These are phyloP conservation scores for Phylloscopus collybita DNA, from an alignment of 2,797 vertebrate genomes.

Conservation along the genomic window DNA sequence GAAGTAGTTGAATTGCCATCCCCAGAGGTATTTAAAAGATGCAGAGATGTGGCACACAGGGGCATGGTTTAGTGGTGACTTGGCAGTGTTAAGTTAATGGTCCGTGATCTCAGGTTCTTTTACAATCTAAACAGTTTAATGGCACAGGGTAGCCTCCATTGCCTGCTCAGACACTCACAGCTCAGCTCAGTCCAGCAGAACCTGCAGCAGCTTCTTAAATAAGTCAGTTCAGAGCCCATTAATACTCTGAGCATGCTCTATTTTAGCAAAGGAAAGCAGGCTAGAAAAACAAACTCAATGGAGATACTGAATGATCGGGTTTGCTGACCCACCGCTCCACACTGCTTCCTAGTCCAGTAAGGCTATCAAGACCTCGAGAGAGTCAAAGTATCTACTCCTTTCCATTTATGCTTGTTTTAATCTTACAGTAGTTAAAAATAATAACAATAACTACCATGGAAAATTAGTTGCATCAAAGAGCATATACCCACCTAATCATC, in stretches of 20 bases:
- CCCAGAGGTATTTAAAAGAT: not conserved
- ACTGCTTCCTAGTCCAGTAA: not conserved
- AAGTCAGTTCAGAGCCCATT: not conserved
- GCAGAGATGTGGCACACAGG: not conserved
- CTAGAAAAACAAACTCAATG: not conserved
- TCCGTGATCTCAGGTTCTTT: not conserved
- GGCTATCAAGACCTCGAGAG: not conserved
- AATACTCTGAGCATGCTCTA: not conserved
- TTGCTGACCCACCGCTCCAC: not conserved
- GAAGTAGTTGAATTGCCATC: not conserved
- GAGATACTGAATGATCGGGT: not conserved
- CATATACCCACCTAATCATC: not conserved
- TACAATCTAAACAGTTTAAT: not conserved
- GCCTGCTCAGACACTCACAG: not conserved
- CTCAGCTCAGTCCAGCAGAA: not conserved
- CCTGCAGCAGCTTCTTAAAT: not conserved
- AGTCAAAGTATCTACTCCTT: not conserved
- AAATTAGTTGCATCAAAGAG: conserved; percentile 22
- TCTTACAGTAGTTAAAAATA: conserved; percentile 22
- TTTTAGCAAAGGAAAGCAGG: not conserved
- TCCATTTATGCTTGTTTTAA: not conserved
- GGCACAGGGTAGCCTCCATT: not conserved
- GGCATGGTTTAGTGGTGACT: not conserved
- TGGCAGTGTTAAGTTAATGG: not conserved
- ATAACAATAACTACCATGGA: conserved; percentile 7